These are phyloP conservation scores for Folsomia candida DNA, from an alignment of 2,888 invertebrate species.

Conservation along the genomic window DNA sequence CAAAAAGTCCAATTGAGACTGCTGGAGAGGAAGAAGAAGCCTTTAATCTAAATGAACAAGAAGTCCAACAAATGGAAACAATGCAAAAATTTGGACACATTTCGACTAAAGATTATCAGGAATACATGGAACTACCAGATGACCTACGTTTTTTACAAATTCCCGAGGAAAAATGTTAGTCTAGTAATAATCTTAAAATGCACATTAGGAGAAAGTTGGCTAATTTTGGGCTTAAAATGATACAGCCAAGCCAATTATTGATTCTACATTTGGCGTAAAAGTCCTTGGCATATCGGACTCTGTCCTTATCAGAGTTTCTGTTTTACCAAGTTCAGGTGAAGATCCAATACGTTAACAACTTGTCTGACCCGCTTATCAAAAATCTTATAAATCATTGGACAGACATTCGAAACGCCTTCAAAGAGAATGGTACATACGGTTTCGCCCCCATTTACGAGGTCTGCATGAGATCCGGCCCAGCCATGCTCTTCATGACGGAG, in stretches of 20 bases:
- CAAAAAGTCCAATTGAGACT: background rate
- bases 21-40: background rate
- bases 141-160: no score
- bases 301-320: background rate
- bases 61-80: background rate
- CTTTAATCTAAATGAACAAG: no score
- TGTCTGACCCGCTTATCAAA: background rate
- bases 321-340: background rate
- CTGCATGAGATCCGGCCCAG: background rate
- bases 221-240: no score
- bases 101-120: no score
- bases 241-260: background rate
- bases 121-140: no score
- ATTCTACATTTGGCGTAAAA: background rate
- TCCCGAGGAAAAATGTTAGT: no score
- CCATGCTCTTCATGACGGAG: slow-evolving; percentile 1
- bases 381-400: no score
- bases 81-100: background rate
- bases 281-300: background rate
- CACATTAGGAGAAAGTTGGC: no score
- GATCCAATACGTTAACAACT: no score
- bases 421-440: background rate
- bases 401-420: no score
- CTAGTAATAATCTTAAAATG: no score
- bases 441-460: background rate